Evolutionary conservation across 2,888 invertebrate species (phyloP), one percentile per base, ranked within the genome.

Genomic region (Nomada lathburiana): DNA sequence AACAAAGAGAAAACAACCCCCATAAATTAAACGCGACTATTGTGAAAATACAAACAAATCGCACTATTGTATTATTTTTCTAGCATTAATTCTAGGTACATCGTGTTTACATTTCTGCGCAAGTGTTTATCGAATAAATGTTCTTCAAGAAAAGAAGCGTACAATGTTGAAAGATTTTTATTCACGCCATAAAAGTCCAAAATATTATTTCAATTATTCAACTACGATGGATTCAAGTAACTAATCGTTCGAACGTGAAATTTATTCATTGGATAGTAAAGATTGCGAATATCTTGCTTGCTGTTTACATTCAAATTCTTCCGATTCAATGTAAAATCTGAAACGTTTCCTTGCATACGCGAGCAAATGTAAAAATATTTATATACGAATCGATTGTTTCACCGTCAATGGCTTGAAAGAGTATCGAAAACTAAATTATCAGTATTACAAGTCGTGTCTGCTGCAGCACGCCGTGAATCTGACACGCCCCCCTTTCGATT

Each of bases 401-500:
- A 0, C n/a, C 18, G 26, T 9, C 4, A 50, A 2, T 1, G 13
- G 11, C 13, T 4, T 4, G 50, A 16, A 18, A 26, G 18, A 55
- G 44, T 59, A 1, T 2, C 16, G 36, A 68, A 44, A 65, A 7
- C 1, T 42, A 71, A n/a, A 59, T 47, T 18, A 76, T 72, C 62
- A 18, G 10, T 76, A 84, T 77, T 74, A 82, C 69, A 71, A 64
- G 20, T 10, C 10, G 16, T 50, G 55, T 82, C 74, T n/a, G 74
- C 7, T 52, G 62, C 83, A 73, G 84, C 59, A 23, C 11, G 11
- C 23, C 50, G 50, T 69, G 62, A 77, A 82, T 82, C 83, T 73
- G 78, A 47, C 52, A 88, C 88, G 88, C 88, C 88, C 84, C 36
- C 86, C 80, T 55, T 68, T 73, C 20, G 55, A 74, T 65, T 53